Conservation (phyloP, 2,113 vertebrate genomes). For the Thalassoma bifasciatum region DNA sequence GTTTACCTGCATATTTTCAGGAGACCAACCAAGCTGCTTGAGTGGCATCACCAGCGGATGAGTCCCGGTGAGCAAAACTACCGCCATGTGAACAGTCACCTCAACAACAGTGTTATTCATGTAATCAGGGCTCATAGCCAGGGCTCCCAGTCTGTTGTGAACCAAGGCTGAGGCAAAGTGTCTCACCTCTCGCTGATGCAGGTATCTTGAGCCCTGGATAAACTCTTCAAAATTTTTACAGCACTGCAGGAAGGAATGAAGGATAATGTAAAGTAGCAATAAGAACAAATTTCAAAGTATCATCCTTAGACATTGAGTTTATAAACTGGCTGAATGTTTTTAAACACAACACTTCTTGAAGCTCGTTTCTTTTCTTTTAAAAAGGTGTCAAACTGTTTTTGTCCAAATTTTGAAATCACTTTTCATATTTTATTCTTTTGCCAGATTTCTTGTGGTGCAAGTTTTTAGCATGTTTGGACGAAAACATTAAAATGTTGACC, state of each 20-base stretch:
- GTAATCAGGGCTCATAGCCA: conserved; percentile 32
- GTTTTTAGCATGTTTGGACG: no score
- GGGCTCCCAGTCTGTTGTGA: conserved; percentile 65
- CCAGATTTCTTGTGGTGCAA: no score
- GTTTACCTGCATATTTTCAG: conserved; percentile 85
- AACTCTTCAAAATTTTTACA: conserved; percentile 64
- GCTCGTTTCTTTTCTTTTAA: no score
- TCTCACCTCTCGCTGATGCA: conserved; percentile 58
- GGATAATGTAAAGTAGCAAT: neutral
- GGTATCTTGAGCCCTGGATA: conserved; percentile 69
- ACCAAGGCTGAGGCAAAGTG: conserved; percentile 82
- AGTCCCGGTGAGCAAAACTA: conserved; percentile 76
- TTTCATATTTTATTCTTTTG: no score
- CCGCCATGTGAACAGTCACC: conserved; percentile 80
- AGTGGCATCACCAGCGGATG: conserved; percentile 80
- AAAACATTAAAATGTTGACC: no score
- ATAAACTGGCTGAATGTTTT: neutral
- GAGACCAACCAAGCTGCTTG: conserved; percentile 80
- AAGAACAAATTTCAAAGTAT: neutral
- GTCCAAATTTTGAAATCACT: no score
- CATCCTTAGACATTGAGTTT: neutral
- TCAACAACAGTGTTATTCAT: conserved; percentile 64
- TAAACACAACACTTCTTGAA: neutral
- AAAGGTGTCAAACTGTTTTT: no score
- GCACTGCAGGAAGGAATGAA: conserved; percentile 46